Percentiles rank a stretch among this genome's conserved stretches.
Evolutionary conservation across 2,888 invertebrate genomes (phyloP).

Genomic region (Ptilodon capucinus): DNA sequence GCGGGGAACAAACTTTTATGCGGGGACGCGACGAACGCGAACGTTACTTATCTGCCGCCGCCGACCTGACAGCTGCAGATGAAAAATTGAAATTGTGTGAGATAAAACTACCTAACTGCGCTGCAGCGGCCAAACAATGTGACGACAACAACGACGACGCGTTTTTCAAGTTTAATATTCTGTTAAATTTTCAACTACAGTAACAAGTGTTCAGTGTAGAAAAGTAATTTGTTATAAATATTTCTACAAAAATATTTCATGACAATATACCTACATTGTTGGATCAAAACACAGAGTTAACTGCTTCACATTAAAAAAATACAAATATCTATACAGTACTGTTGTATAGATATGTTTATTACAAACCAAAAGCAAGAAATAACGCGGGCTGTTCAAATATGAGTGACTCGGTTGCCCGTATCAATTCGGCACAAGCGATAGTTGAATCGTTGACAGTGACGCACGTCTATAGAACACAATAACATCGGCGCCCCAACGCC

Average conservation of each 20-base stretch:
- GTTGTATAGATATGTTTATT: background rate
- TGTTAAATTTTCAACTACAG: constrained; percentile 9
- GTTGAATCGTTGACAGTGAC: constrained; percentile 63
- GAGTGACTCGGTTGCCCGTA: constrained; percentile 59
- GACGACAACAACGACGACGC: constrained; percentile 47
- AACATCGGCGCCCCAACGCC: constrained; percentile 69
- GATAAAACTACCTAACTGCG: constrained; percentile 81
- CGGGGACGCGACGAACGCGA: constrained; percentile 67
- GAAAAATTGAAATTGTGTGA: constrained; percentile 83
- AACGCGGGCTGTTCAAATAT: constrained; percentile 61
- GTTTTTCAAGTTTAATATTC: constrained; percentile 31
- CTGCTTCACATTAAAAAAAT: too few relatives aligned
- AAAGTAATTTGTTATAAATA: background rate
- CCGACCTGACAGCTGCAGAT: constrained; percentile 81
- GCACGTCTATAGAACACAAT: constrained; percentile 61
- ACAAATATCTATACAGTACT: too few relatives aligned
- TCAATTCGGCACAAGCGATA: constrained; percentile 59
- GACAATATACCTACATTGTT: too few relatives aligned
- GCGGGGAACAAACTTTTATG: constrained; percentile 74
- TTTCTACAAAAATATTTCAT: too few relatives aligned
- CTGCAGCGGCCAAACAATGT: constrained; percentile 71
- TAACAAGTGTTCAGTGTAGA: background rate
- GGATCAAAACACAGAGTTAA: too few relatives aligned
- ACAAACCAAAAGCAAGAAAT: background rate
- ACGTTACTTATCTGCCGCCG: constrained; percentile 78